These are phyloP conservation scores for Cyclargus thomasi DNA, from an alignment of 1,140 invertebrate genomes.

Conservation along the genomic window DNA sequence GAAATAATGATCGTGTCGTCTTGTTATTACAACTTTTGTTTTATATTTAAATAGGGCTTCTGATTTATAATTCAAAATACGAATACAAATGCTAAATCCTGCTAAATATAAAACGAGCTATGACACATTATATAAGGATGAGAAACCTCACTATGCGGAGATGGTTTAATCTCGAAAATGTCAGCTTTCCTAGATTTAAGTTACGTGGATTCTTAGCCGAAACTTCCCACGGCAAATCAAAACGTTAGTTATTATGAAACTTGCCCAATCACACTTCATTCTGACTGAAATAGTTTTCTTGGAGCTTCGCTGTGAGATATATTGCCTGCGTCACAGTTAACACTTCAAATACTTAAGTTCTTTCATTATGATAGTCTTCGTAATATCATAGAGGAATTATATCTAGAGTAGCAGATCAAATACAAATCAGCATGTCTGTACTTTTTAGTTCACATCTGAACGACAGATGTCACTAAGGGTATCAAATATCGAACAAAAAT, in stretches of 20 bases:
- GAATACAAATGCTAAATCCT: no score
- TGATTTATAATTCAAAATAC: no score
- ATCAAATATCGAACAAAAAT: no score
- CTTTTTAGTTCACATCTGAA: no score
- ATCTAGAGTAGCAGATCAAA: no score
- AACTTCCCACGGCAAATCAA: not conserved
- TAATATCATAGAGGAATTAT: no score
- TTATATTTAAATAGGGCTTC: no score
- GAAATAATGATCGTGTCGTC: not conserved
- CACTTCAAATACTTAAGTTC: no score
- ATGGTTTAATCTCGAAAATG: no score
- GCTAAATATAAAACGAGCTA: not conserved
- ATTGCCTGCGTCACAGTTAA: not conserved
- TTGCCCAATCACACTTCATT: not conserved
- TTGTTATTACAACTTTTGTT: not conserved
- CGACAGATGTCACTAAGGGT: no score
- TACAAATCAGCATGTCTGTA: no score
- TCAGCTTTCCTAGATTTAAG: not conserved
- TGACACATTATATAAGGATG: not conserved
- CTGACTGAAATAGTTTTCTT: not conserved
- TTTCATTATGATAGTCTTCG: no score
- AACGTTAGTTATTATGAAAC: not conserved
- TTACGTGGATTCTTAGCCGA: not conserved
- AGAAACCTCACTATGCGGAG: not conserved
- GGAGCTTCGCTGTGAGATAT: not conserved